phyloP scores from a whole-genome alignment of 2,113 vertebrate species.

The Eretmochelys imbricata region DNA sequence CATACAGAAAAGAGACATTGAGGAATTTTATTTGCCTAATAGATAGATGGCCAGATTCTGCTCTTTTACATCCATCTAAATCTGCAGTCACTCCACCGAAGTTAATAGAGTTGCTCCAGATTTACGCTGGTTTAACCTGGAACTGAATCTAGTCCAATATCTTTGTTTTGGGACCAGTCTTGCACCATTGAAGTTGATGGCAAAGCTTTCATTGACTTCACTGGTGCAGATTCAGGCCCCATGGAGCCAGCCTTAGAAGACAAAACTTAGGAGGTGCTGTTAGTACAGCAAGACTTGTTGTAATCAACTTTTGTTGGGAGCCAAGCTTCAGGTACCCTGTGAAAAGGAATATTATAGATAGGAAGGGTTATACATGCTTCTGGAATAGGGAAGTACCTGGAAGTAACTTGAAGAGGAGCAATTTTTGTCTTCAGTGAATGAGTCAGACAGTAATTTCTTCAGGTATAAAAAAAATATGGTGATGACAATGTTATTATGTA shows the following conservation, averaged over 20 bases:
- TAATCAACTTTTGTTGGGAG: not conserved
- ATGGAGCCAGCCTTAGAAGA: not conserved
- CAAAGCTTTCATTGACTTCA: not conserved
- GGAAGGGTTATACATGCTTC: not conserved
- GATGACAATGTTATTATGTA: not conserved
- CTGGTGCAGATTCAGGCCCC: not conserved
- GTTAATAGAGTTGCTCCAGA: not conserved
- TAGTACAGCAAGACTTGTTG: not conserved
- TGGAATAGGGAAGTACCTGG: not conserved
- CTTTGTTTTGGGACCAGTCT: not conserved
- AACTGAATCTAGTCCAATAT: not conserved
- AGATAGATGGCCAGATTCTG: not conserved
- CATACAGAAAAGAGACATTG: not conserved
- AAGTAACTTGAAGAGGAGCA: not conserved
- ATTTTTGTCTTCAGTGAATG: not conserved
- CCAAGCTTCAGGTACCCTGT: not conserved
- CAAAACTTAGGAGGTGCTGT: not conserved
- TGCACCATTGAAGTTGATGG: not conserved
- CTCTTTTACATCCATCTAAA: not conserved
- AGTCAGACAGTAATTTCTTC: not conserved
- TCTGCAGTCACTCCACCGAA: not conserved
- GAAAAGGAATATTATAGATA: not conserved
- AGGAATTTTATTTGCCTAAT: not conserved
- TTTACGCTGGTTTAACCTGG: rapidly evolving
- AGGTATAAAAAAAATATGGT: not conserved